Base-by-base conservation (phyloP, 2,888 invertebrate genomes). In the Steinernema scapterisci region DNA sequence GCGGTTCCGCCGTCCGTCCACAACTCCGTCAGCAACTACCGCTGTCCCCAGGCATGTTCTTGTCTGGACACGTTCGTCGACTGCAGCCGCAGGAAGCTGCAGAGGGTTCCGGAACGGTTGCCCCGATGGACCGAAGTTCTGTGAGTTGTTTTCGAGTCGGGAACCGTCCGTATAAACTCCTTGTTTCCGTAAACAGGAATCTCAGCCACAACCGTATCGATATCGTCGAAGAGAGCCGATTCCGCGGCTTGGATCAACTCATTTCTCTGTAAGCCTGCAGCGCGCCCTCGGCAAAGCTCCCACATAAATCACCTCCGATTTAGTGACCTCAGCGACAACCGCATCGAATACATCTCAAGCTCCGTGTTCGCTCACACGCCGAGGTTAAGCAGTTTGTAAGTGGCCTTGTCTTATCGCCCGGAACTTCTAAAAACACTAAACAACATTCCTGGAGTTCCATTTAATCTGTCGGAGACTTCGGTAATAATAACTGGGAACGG, bases 291-390 rank as follows among this genome's bases (percentile, higher is more conserved):
- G n/a, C 48, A 19, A 19, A 16, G 27, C 63, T 63, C 63, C 63
- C 63, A 63, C 63, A 63, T 63, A 63, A 63, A 63, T 54, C 54
- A 54, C 27, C 27, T 1, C 31, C 63, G 63, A 13, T 63, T 63
- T 38, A 63, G 63, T 63, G 63, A 63, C 63, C 63, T 63, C 63
- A 63, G 63, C 63, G 63, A 31, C 63, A 63, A 63, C 27, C 63
- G 63, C 63, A 63, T 63, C 63, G 63, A 63, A n/a, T 63, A 63
- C 16, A 63, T 63, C 63, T 63, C 63, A 1, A 63, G 63, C 63
- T 31, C 63, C 25, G 63, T 63, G 63, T 63, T 63, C 63, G 63
- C 27, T 31, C 63, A 63, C 16, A 63, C 63, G 31, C 63, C 63
- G 38, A 21, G 63, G 16, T 27, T 63, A 16, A 63, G n/a, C 63